These are phyloP conservation scores for Marronus borbonicus DNA, from an alignment of 2,888 invertebrate genomes.

Conservation along the genomic window DNA sequence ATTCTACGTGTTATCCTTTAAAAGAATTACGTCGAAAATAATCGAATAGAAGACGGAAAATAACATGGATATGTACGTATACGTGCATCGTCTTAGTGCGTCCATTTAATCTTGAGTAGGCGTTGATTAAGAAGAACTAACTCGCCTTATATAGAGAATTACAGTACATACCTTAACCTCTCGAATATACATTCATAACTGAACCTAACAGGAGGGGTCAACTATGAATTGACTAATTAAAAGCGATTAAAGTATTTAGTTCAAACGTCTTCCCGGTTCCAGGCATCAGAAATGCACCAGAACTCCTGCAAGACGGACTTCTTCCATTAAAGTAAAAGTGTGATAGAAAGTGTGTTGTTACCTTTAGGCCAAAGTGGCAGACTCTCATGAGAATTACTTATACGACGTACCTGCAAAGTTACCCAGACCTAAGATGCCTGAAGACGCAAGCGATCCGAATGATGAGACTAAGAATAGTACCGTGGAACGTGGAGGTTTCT, in stretches of 20 bases:
- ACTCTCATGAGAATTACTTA: conserved; percentile 54
- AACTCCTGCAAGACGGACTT: not conserved
- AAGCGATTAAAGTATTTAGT: conserved; percentile 7
- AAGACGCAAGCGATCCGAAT: conserved; percentile 67
- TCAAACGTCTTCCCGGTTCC: not conserved
- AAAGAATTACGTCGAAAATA: no score
- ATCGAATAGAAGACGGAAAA: no score
- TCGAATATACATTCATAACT: not conserved
- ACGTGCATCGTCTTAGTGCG: no score
- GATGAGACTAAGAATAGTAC: conserved; percentile 71
- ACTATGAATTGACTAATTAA: conserved; percentile 15
- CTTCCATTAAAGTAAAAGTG: not conserved
- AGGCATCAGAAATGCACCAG: conserved; percentile 2
- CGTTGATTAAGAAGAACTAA: not conserved
- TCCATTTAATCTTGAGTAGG: not conserved
- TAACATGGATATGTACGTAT: no score
- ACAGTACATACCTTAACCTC: not conserved
- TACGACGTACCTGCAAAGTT: conserved; percentile 69
- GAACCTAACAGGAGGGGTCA: conserved; percentile 19
- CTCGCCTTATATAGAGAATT: no score
- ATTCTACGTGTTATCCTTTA: no score
- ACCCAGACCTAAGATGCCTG: conserved; percentile 72
- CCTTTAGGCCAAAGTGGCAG: conserved; percentile 59
- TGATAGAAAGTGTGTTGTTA: not conserved
- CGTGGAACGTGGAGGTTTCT: conserved; percentile 57